A percentile compares a stretch with the other conserved stretches of the same genome.
Evolutionary conservation across 2,888 invertebrate species (phyloP).

Genomic region (Polyploca ridens): DNA sequence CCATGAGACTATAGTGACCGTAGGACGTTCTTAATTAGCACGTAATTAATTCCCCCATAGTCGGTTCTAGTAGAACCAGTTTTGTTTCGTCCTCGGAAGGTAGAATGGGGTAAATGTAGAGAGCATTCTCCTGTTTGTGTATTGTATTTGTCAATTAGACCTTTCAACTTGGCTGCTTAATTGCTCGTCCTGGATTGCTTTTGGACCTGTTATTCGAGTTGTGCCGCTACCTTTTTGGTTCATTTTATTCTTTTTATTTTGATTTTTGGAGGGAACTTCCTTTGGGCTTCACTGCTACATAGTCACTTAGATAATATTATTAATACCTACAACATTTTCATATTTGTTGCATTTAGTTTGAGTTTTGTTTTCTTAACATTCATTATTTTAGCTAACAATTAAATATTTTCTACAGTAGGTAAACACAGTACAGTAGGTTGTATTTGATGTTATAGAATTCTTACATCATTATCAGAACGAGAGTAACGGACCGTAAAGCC

Average conservation of each 20-base stretch:
- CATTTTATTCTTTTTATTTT: conserved; percentile 15
- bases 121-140: conserved; percentile 36
- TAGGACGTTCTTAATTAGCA: conserved; percentile 59
- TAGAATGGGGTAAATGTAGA: conserved; percentile 25
- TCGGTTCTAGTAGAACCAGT: conserved; percentile 18
- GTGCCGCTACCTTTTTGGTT: conserved; percentile 36
- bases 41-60: conserved; percentile 52
- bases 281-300: conserved; percentile 24
- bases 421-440: neutral
- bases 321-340: neutral
- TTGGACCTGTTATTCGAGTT: conserved; percentile 44
- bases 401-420: conserved; percentile 11
- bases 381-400: conserved; percentile 2
- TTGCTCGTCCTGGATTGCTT: conserved; percentile 40
- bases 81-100: conserved; percentile 18
- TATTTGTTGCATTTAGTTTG: neutral
- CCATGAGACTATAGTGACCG: conserved; percentile 31
- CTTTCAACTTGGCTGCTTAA: conserved; percentile 48
- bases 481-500: conserved; percentile 22
- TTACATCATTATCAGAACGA: conserved; percentile 25
- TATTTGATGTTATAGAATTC: conserved; percentile 7
- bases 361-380: conserved; percentile 26
- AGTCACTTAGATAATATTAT: neutral
- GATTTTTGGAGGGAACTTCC: conserved; percentile 15
- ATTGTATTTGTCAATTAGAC: conserved; percentile 57